Base-by-base conservation (phyloP, 30 jellyfish, hydroid and myxozoan species). In the Aurelia aurita region DNA sequence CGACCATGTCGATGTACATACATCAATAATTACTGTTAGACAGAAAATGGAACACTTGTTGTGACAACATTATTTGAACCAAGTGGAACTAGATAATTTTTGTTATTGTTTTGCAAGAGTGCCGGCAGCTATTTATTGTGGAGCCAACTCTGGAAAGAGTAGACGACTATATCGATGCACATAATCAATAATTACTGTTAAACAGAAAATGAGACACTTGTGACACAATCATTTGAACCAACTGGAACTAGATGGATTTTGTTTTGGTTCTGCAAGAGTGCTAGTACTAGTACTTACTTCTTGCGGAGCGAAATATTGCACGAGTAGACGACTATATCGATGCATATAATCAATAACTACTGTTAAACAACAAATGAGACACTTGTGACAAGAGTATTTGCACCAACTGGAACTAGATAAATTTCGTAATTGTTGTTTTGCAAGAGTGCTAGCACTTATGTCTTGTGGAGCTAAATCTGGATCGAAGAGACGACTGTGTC, bases 131-230 rank as follows among this genome's bases (percentile, higher is more conserved):
- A 70, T 70, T 58, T 21, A 11, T 25, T 70, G 82, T 23, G 66
- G 21, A 7, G 49, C 43, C 7, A 70, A 53, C 10, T 34, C 64
- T 19, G 2, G 45, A 8, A 1, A 39, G 18, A 70, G 53, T 19
- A 23, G 82, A 15, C 3, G 69, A 34, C 39, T 70, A 3, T 70
- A 44, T 58, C 15, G 82, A 43, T 32, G 82, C 82, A 70, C 65
- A 3, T 45, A 19, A 31, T n/a, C n/a, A n/a, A n/a, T n/a, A n/a
- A n/a, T n/a, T n/a, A n/a, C n/a, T n/a, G n/a, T n/a, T n/a, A n/a
- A n/a, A n/a, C n/a, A n/a, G n/a, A n/a, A n/a, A n/a, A n/a, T n/a
- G n/a, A n/a, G n/a, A 31, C 43, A 31, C 43, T 7, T 10, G 44
- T 18, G 65, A 5, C 64, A 21, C 1, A 19, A 70, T 43, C 19